Evolutionary conservation across 2,113 vertebrate genomes (phyloP).

Genomic region (Echinops telfairi): DNA sequence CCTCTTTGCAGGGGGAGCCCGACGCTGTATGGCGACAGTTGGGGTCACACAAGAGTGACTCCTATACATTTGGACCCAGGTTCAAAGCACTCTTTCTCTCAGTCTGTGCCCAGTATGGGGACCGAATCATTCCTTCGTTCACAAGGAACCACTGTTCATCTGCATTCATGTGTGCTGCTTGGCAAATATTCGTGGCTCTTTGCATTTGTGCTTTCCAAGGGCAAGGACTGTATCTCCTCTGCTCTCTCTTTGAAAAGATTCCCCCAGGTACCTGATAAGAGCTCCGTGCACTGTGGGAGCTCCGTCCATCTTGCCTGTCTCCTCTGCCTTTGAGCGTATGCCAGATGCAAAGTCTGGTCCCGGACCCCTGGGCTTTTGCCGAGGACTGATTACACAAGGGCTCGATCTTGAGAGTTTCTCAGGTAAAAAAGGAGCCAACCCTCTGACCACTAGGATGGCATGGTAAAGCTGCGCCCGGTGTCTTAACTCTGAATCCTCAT

Average conservation of each 20-base stretch:
- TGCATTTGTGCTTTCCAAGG: conserved; percentile 57
- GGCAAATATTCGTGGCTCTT: background rate
- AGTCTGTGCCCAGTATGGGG: background rate
- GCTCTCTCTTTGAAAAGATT: conserved; percentile 25
- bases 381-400: conserved; percentile 25
- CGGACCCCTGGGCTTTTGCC: background rate
- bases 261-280: conserved; percentile 56
- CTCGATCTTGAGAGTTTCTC: conserved; percentile 46
- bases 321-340: conserved; percentile 58
- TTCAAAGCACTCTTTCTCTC: background rate
- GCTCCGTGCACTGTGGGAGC: background rate
- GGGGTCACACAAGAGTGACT: background rate
- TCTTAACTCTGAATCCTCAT: background rate
- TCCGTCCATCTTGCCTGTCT: background rate
- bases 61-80: background rate
- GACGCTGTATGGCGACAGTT: background rate
- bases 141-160: background rate
- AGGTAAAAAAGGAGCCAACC: background rate
- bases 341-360: background rate
- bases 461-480: background rate
- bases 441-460: background rate
- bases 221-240: conserved; percentile 11
- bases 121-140: background rate
- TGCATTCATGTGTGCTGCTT: background rate
- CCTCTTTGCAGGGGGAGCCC: background rate